Evolutionary conservation across 1,140 invertebrate genomes (phyloP).

Genomic region (Phortica variegata): DNA sequence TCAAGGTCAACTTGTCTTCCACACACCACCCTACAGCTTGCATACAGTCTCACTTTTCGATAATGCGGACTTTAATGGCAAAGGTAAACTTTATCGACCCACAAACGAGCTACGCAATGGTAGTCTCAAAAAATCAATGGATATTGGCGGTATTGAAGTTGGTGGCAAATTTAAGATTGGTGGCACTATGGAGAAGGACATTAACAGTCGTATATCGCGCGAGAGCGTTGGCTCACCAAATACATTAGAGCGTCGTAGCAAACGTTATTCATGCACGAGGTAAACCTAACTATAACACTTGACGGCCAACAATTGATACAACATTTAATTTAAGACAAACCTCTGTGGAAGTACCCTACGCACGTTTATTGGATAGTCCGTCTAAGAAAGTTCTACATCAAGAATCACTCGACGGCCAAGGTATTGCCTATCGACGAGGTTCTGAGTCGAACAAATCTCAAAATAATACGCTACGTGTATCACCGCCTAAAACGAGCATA

Average conservation of each 20-base stretch:
- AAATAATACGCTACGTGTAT: conserved; percentile 50
- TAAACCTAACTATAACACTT: too few relatives aligned
- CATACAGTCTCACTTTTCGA: conserved; percentile 78
- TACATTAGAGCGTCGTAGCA: conserved; percentile 44
- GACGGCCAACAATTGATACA: not conserved
- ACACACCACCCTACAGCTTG: conserved; percentile 82
- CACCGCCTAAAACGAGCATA: conserved; percentile 66
- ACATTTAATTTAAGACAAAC: conserved; percentile 26
- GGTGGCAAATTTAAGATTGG: conserved; percentile 44
- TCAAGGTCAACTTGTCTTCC: conserved; percentile 83
- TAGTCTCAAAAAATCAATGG: conserved; percentile 49
- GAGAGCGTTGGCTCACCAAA: conserved; percentile 53
- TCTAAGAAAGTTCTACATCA: conserved; percentile 45
- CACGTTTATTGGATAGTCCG: conserved; percentile 70
- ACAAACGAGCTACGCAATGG: conserved; percentile 38
- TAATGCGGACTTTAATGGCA: conserved; percentile 54
- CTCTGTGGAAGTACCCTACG: conserved; percentile 73
- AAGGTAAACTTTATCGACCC: conserved; percentile 46
- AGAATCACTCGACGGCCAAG: conserved; percentile 45
- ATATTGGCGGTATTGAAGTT: conserved; percentile 30
- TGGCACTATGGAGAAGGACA: conserved; percentile 41
- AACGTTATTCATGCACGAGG: conserved; percentile 44
- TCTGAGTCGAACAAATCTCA: conserved; percentile 73
- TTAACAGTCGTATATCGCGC: conserved; percentile 37
- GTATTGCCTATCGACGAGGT: conserved; percentile 58